phyloP scores from a whole-genome alignment of 2,113 vertebrate genomes.

The Apistogramma diplotaenia region DNA sequence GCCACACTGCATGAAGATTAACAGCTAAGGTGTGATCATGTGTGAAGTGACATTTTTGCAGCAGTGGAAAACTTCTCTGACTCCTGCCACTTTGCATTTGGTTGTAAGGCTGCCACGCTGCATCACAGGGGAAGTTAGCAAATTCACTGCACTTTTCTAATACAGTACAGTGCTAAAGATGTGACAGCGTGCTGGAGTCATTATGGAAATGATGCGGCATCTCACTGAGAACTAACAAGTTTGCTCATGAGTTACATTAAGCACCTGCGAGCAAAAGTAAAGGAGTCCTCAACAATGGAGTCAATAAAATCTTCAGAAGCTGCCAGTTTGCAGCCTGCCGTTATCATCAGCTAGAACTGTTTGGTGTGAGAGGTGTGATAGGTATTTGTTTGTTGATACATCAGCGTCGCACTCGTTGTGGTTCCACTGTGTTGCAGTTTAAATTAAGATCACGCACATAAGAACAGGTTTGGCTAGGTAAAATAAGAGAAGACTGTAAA shows the following conservation, averaged over 20 bases:
- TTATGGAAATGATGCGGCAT: background rate
- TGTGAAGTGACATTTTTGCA: background rate
- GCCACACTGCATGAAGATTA: background rate
- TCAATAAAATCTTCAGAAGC: background rate
- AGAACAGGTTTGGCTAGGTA: background rate
- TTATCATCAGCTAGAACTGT: background rate
- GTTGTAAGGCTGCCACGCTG: background rate
- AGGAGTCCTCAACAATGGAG: background rate
- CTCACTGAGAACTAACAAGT: background rate
- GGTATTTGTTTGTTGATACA: background rate
- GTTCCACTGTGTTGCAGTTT: background rate
- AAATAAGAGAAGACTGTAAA: background rate
- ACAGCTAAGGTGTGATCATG: background rate
- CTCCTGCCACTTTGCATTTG: background rate
- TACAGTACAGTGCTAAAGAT: background rate
- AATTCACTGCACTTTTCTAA: background rate
- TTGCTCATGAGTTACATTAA: background rate
- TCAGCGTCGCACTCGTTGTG: too few species aligned
- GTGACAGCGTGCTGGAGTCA: background rate
- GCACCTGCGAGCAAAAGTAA: background rate
- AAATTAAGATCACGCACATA: background rate
- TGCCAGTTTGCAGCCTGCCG: background rate
- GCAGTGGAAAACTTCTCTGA: background rate
- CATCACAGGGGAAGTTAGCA: background rate
- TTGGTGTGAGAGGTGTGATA: background rate